Evolutionary conservation across 2,888 invertebrate genomes (phyloP).

Genomic region (Ceramica pisi): DNA sequence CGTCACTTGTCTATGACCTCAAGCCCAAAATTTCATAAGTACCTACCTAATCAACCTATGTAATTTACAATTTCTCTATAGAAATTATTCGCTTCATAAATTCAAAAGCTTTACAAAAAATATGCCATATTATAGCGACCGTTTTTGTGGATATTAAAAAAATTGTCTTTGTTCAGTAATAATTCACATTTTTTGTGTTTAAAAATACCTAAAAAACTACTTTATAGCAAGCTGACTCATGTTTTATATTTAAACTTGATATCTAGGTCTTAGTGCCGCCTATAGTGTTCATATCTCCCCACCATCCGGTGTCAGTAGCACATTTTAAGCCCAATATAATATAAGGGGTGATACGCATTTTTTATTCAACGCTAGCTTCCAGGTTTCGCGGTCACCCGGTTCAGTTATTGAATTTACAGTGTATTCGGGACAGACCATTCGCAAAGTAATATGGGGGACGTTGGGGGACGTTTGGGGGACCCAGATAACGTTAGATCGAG

Average conservation of each 20-base stretch:
- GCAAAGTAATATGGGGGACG: conserved; percentile 25
- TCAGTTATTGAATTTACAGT: conserved; percentile 64
- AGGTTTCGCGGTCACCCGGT: conserved; percentile 69
- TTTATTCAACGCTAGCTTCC: conserved; percentile 64
- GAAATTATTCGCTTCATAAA: not conserved
- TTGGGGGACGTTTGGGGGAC: conserved; percentile 13
- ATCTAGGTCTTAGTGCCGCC: conserved; percentile 2
- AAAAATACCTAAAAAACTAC: not conserved
- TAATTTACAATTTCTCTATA: not conserved
- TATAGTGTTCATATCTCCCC: conserved; percentile 1
- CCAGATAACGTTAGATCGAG: conserved; percentile 46
- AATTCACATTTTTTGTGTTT: too few relatives aligned
- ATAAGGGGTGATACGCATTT: conserved; percentile 59
- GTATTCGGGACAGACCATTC: conserved; percentile 49
- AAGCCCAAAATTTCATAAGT: too few relatives aligned
- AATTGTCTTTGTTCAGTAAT: not conserved
- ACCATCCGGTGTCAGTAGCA: conserved; percentile 25
- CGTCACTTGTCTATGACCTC: too few relatives aligned
- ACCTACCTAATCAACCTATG: too few relatives aligned
- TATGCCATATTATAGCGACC: too few relatives aligned
- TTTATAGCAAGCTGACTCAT: not conserved
- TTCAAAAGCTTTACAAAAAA: too few relatives aligned
- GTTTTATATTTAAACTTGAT: not conserved
- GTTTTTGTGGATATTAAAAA: not conserved
- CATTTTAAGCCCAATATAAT: conserved; percentile 46